phyloP scores from a whole-genome alignment of 1,140 invertebrate species.

The Yoshiicerus persimilis region DNA sequence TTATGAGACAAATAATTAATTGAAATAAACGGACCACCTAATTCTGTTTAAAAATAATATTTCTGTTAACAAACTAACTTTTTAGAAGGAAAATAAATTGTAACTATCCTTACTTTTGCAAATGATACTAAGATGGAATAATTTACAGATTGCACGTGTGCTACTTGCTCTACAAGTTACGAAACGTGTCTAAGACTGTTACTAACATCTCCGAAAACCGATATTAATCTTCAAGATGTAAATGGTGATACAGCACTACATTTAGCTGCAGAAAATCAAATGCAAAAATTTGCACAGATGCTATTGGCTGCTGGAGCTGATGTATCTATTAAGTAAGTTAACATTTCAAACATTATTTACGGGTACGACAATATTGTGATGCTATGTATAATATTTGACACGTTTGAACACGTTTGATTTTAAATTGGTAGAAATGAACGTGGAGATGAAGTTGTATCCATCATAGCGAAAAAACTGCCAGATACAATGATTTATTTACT shows the following conservation, averaged over 20 bases:
- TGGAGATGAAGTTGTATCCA: conserved; percentile 26
- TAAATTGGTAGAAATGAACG: conserved; percentile 11
- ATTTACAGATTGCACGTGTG: conserved; percentile 42
- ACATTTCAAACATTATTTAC: not conserved
- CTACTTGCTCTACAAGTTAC: conserved; percentile 31
- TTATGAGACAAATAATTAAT: not conserved
- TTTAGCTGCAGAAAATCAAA: conserved; percentile 28
- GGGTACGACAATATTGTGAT: not conserved
- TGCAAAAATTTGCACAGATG: conserved; percentile 5
- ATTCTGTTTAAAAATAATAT: no score
- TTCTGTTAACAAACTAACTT: no score
- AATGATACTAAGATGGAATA: no score
- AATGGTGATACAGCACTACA: conserved; percentile 43
- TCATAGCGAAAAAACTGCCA: conserved; percentile 35
- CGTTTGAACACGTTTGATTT: not conserved
- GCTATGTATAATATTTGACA: not conserved
- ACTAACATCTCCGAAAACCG: not conserved
- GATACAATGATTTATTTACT: conserved; percentile 32
- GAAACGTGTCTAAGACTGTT: conserved; percentile 39
- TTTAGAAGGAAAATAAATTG: no score
- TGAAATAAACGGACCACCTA: not conserved
- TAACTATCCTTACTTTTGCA: no score
- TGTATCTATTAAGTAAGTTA: conserved; percentile 26
- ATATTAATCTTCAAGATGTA: conserved; percentile 28
- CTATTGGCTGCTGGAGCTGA: conserved; percentile 31